Percentiles rank a stretch among this genome's conserved stretches.
Conservation (phyloP, 2,113 vertebrate species). For the Ailuropoda melanoleuca region DNA sequence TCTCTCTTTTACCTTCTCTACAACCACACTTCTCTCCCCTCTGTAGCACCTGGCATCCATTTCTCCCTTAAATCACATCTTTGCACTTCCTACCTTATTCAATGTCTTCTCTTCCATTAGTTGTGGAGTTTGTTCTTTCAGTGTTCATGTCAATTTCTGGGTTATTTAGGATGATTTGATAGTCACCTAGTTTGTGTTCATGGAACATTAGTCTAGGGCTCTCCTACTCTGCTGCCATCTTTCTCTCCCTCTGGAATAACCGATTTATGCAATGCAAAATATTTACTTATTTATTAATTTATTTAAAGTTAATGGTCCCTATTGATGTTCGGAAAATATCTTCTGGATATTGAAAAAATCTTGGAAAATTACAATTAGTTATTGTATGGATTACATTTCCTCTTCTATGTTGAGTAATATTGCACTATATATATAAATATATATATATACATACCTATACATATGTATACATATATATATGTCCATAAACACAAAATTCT, state of each 20-base stretch:
- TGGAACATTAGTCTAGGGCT: not conserved
- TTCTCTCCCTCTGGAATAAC: not conserved
- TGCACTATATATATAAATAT: not conserved
- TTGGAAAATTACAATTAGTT: not conserved
- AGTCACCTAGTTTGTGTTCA: not conserved
- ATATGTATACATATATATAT: not conserved
- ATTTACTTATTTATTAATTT: not conserved
- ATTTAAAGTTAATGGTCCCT: not conserved
- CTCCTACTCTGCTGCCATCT: not conserved
- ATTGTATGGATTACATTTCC: not conserved
- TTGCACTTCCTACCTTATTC: not conserved
- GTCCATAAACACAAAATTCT: no score
- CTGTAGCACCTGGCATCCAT: not conserved
- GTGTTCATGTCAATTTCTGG: not conserved
- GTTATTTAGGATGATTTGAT: not conserved
- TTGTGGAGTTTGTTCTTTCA: not conserved
- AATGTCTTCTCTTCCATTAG: not conserved
- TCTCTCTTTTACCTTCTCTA: not conserved
- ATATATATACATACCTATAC: not conserved
- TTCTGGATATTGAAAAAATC: not conserved
- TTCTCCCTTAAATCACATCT: not conserved
- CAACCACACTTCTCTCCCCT: not conserved
- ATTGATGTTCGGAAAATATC: not conserved
- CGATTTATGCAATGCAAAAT: not conserved
- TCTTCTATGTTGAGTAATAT: not conserved